A percentile compares a stretch with the other conserved stretches of the same genome.
Conservation (phyloP, 2,113 vertebrate genomes). For the Sceloporus tristichus region DNA sequence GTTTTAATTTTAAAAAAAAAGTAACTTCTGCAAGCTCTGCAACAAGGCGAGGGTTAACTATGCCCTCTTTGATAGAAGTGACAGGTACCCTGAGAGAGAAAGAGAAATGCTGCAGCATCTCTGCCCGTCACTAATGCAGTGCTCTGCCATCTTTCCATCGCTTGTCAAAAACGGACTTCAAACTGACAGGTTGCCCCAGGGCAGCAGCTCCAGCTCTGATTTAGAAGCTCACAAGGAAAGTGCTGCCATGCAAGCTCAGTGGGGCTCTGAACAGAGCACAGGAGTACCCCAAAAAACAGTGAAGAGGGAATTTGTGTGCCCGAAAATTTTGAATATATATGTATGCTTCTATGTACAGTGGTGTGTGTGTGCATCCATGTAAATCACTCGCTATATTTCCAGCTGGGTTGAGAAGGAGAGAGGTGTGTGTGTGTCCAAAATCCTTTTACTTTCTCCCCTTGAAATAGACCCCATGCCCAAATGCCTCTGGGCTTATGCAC, state of each 20-base stretch:
- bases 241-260: accelerated
- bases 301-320: not conserved
- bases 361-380: no score
- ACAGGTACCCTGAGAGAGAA: not conserved
- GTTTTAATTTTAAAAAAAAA: no score
- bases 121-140: not conserved
- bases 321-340: not conserved
- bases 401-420: no score
- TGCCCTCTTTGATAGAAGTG: not conserved
- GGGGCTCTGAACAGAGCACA: not conserved
- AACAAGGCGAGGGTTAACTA: not conserved
- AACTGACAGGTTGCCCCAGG: not conserved
- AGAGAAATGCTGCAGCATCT: not conserved
- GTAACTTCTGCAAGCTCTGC: no score
- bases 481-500: slow-evolving; percentile 15
- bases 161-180: not conserved
- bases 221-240: not conserved
- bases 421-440: not conserved
- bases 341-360: no score
- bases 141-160: not conserved
- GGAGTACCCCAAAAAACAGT: not conserved
- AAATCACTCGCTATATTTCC: no score
- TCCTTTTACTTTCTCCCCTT: not conserved
- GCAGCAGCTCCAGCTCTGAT: not conserved
- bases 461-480: not conserved